Evolutionary conservation across 2,888 invertebrate species (phyloP).

Genomic region (Chrysomela aeneicollis): DNA sequence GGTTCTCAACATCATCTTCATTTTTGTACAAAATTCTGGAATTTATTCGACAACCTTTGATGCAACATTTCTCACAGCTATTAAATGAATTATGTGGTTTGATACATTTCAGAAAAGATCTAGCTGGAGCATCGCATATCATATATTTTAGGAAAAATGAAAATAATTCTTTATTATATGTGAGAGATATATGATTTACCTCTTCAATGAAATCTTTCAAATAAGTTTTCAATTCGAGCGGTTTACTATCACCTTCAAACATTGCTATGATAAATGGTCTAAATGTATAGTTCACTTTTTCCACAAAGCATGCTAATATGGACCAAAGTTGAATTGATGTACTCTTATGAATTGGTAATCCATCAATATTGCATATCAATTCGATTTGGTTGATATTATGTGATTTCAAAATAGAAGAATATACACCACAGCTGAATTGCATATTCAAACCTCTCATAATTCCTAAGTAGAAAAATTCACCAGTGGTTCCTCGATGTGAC

Average conservation of each 20-base stretch:
- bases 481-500: background rate
- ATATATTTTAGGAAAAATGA: too few relatives aligned
- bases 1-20: too few relatives aligned
- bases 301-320: background rate
- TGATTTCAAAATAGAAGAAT: background rate
- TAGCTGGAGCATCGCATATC: too few relatives aligned
- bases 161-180: background rate
- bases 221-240: conserved; percentile 1
- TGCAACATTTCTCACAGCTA: too few relatives aligned
- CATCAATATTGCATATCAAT: background rate
- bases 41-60: too few relatives aligned
- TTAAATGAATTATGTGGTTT: too few relatives aligned
- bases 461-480: background rate
- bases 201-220: conserved; percentile 8
- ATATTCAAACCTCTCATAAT: background rate
- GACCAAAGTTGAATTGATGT: background rate
- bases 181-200: background rate
- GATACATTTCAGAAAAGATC: too few relatives aligned
- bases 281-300: background rate
- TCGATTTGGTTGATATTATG: background rate
- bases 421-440: background rate
- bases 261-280: conserved; percentile 4
- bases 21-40: too few relatives aligned
- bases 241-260: conserved; percentile 14
- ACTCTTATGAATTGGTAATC: background rate